A percentile compares a stretch with the other conserved stretches of the same genome.
Conservation (phyloP, 2,113 vertebrate species). For the Halcyon malimbica region DNA sequence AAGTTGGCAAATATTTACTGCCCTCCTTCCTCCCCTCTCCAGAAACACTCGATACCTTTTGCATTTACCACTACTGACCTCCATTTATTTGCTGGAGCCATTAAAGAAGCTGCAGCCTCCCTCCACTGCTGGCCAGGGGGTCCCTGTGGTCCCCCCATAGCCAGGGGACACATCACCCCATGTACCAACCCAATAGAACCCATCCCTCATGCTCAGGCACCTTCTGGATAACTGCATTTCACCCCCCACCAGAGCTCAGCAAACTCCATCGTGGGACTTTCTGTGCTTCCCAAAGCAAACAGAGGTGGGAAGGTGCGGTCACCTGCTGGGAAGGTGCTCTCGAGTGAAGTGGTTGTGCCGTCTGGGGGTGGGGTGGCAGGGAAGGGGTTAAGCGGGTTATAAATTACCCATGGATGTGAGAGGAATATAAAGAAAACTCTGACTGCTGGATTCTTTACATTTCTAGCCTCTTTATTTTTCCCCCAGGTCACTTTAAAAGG, state of each 20-base stretch:
- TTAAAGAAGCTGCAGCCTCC: neutral
- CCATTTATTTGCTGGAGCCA: neutral
- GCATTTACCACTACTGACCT: slow-evolving; percentile 3
- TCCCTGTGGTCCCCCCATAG: fast-evolving
- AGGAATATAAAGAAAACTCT: slow-evolving; percentile 56
- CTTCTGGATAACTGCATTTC: neutral
- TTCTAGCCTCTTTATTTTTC: slow-evolving; percentile 72
- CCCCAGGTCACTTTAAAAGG: slow-evolving; percentile 70
- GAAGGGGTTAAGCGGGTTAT: slow-evolving; percentile 60
- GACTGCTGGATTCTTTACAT: slow-evolving; percentile 69
- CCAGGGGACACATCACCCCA: fast-evolving
- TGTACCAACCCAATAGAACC: neutral
- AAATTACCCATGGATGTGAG: slow-evolving; percentile 64
- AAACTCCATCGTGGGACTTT: fast-evolving
- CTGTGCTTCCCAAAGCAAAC: slow-evolving; percentile 43
- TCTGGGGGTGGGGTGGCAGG: neutral
- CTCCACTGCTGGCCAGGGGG: fast-evolving
- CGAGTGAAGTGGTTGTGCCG: too few relatives aligned
- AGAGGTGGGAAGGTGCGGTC: neutral
- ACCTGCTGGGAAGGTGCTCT: neutral
- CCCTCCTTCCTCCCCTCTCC: neutral
- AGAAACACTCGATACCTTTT: neutral
- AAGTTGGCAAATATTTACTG: neutral
- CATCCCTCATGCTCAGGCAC: neutral
- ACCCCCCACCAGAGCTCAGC: neutral